Base-by-base conservation (phyloP, 2,888 invertebrate genomes). In the Andrena dorsata region DNA sequence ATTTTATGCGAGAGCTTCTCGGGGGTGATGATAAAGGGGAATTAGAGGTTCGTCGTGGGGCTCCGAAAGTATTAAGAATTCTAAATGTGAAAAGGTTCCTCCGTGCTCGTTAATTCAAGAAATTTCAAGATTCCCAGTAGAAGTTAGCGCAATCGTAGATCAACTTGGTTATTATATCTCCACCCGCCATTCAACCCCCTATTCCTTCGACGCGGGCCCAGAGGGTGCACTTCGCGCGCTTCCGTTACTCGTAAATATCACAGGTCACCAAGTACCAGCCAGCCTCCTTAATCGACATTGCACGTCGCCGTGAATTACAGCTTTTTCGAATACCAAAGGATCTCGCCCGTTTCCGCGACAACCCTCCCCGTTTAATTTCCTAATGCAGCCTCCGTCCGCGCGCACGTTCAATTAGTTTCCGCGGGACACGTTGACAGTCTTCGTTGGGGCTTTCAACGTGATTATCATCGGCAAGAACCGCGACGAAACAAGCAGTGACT, bases 321-420 rank as follows among this genome's bases (percentile, higher is more conserved):
- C 20, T 35, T 28, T 20, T 20, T 16, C 61, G 61, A 61, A 30
- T 6, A 16, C 60, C 28, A 28, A 60, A 28, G 20, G n/a, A 20
- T 61, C n/a, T 10, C 20, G 32, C 20, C 10, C 3, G 61, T 35
- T 61, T 61, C 30, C 30, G 60, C 26, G 16, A 13, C 26, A 16
- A n/a, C n/a, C 61, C 61, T 28, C 35, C 32, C 61, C n/a, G 32
- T 35, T 61, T 61, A 41, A 41, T 63, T 35, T 41, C 63, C 35
- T 41, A 63, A 63, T 41, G 41, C 41, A 63, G 41, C 23, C 13
- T 7, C 10, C 35, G 20, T 2, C 13, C 23, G 26, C 35, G 41
- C 41, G 13, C 68, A 7, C 35, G 23, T 26, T 53, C 47, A 68
- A 20, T 41, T 51, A 30, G 20, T 10, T 32, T 58, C 41, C 13